Conservation (phyloP, 2,797 vertebrate species). For the Ctenochaetus hawaiiensis region DNA sequence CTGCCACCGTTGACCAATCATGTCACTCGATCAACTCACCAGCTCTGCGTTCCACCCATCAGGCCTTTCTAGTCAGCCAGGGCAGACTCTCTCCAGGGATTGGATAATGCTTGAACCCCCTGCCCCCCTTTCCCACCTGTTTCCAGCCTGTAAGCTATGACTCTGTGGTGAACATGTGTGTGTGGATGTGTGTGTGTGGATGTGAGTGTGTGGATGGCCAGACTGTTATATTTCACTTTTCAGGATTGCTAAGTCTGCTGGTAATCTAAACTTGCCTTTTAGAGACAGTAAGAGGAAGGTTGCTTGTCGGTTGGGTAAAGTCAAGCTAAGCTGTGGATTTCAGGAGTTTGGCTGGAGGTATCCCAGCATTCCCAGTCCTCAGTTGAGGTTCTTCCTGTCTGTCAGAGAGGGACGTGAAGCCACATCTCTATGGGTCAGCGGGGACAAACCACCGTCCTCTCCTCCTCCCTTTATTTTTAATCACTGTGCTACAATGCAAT, state of each 20-base stretch:
- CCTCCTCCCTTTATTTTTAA: constrained; percentile 55
- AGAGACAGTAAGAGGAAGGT: constrained; percentile 29
- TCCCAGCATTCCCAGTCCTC: constrained; percentile 55
- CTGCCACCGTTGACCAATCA: constrained; percentile 56
- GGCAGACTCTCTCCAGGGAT: constrained; percentile 74
- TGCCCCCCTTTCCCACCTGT: constrained; percentile 59
- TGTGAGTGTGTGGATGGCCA: constrained; percentile 37
- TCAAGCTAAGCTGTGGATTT: constrained; percentile 37
- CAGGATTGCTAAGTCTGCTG: constrained; percentile 65
- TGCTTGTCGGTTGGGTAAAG: constrained; percentile 39
- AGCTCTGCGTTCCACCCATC: constrained; percentile 71
- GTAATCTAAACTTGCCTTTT: constrained; percentile 65
- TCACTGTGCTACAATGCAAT: constrained; percentile 81
- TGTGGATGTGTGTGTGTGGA: constrained; percentile 26
- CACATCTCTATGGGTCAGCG: constrained; percentile 30
- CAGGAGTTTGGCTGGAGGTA: constrained; percentile 40
- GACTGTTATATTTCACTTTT: constrained; percentile 71
- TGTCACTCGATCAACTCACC: constrained; percentile 48
- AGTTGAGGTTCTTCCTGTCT: constrained; percentile 28
- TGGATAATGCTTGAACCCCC: constrained; percentile 80
- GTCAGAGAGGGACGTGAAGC: constrained; percentile 48
- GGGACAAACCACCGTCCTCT: constrained; percentile 38
- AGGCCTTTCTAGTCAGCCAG: constrained; percentile 69
- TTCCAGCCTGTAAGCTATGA: constrained; percentile 83
- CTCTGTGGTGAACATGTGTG: constrained; percentile 56